phyloP scores from a whole-genome alignment of 2,888 invertebrate species.

The Diarsia dahlii region DNA sequence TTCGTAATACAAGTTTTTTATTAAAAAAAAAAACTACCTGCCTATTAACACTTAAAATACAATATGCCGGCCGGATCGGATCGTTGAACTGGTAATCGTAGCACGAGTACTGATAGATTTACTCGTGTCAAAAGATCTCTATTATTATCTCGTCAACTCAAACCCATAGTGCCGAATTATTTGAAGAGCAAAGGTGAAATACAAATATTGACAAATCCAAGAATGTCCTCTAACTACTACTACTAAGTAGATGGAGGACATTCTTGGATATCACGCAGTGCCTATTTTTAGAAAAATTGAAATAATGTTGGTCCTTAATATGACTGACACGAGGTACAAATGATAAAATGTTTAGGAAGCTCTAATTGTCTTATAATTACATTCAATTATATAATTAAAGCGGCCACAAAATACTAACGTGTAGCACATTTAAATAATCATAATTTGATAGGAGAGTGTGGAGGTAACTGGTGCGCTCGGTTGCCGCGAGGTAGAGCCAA shows the following conservation, averaged over 20 bases:
- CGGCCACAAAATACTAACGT: conserved; percentile 25
- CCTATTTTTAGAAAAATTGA: background rate
- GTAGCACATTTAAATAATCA: conserved; percentile 49
- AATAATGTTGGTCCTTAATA: conserved; percentile 11
- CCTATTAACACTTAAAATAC: background rate
- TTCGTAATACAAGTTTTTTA: background rate
- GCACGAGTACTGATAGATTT: background rate
- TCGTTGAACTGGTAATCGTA: background rate
- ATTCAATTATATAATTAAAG: conserved; percentile 42
- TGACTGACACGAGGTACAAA: conserved; percentile 9
- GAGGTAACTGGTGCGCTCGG: conserved; percentile 56
- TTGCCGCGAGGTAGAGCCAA: conserved; percentile 68
- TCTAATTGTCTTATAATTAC: conserved; percentile 48
- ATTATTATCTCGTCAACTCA: background rate
- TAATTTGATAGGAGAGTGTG: conserved; percentile 45
- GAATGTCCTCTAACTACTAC: conserved; percentile 31
- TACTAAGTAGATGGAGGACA: background rate
- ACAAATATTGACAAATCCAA: conserved; percentile 29
- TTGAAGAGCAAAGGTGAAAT: background rate
- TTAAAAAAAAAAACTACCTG: background rate
- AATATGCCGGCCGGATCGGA: background rate
- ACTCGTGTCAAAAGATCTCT: background rate
- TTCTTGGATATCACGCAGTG: background rate
- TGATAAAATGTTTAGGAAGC: conserved; percentile 37
- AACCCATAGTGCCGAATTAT: background rate